Base-by-base conservation (phyloP, 2,113 vertebrate species). In the Pollachius pollachius region DNA sequence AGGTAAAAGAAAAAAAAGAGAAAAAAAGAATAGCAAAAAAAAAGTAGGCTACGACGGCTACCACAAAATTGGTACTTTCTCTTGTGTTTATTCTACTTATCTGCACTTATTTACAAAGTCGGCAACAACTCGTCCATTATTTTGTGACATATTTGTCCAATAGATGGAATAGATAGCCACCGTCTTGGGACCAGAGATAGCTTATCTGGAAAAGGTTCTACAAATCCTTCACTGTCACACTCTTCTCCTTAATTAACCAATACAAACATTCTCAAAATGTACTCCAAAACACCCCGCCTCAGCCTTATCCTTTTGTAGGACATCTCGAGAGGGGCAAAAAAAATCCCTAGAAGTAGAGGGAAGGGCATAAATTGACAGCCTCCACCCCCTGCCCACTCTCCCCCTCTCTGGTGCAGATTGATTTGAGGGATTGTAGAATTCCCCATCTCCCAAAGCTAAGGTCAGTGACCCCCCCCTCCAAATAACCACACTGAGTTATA, bases 181-280 rank as follows among this genome's bases (percentile, higher is more conserved):
- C 52, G 79, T 85, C 78, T 69, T 74, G 71, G 59, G 65, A 77
- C 68, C 67, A 64, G 70, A 69, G 82, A 90, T 85, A 75, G 65
- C 70, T 76, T 85, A 89, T 89, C 85, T 82, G 12, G 17, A 72
- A 23, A 23, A 59, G 80, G 76, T 80, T 85, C 79, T 81, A 81
- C 75, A 81, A 76, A 89, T 91, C 88, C 84, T 81, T 90, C 80
- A 84, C 80, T 81, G 84, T 85, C 80, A 73, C 75, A 79, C 68
- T 61, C 69, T 64, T 3, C 64, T 60, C 62, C 74, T 84, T 80
- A 81, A 89, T 84, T 81, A 80, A 81, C 68, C 64, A 84, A 71
- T 11, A 70, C 76, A 88, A 87, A 88, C 81, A 86, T 69, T 78
- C 68, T 64, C 64, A 15, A 76, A 72, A 59, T 71, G n/a, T 52